A percentile compares a stretch with the other conserved stretches of the same genome.
phyloP scores from a whole-genome alignment of 2,797 vertebrate genomes.

The Siniperca undulata region DNA sequence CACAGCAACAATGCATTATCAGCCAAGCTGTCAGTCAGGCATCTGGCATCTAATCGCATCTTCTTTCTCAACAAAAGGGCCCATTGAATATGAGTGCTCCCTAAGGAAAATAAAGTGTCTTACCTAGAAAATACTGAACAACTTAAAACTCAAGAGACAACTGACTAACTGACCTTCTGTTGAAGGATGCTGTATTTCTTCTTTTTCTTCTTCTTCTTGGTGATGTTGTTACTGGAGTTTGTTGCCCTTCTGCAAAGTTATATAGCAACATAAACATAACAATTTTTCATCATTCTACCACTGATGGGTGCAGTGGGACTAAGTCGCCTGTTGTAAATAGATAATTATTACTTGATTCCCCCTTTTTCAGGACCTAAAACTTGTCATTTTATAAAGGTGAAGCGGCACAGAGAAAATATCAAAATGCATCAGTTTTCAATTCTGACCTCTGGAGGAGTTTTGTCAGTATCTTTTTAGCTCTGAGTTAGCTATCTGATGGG shows the following conservation, averaged over 20 bases:
- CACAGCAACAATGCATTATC: conserved; percentile 57
- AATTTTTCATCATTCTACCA: not conserved
- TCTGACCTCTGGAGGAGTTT: not conserved
- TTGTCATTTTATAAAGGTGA: not conserved
- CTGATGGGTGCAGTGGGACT: conserved; percentile 16
- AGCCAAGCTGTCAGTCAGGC: conserved; percentile 63
- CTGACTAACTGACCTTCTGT: conserved; percentile 13
- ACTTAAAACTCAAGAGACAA: conserved; percentile 14
- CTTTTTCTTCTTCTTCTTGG: not conserved
- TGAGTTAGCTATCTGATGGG: not conserved
- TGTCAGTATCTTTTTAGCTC: not conserved
- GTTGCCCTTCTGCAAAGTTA: not conserved
- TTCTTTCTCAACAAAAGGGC: conserved; percentile 20
- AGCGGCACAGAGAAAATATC: not conserved
- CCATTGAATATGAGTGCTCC: conserved; percentile 18
- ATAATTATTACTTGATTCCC: conserved; percentile 29
- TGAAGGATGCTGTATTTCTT: not conserved
- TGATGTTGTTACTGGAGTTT: not conserved
- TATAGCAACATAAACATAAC: conserved; percentile 10
- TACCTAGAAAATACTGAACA: conserved; percentile 12
- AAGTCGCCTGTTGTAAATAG: conserved; percentile 12
- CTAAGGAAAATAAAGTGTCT: conserved; percentile 16
- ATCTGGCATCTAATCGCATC: conserved; percentile 34
- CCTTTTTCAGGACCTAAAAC: not conserved
- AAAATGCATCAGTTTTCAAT: not conserved